Percentiles rank a stretch among this genome's conserved stretches.
phyloP scores from a whole-genome alignment of 1,140 invertebrate species.

The Drosophila funebris region DNA sequence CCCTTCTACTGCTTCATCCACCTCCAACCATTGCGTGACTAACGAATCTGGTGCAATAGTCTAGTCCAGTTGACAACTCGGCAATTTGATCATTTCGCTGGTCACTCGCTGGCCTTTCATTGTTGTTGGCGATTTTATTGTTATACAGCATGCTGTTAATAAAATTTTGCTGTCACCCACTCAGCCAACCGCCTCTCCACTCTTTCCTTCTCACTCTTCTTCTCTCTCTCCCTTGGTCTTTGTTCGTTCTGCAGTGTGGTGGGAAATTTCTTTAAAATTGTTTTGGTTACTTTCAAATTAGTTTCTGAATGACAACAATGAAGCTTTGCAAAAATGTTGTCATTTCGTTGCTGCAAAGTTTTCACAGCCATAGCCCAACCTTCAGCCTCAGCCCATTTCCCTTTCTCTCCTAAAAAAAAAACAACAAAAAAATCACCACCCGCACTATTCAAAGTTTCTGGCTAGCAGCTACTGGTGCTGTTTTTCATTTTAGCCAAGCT shows the following conservation, averaged over 20 bases:
- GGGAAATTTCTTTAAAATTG: constrained; percentile 83
- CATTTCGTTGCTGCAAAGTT: constrained; percentile 79
- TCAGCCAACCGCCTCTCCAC: not conserved
- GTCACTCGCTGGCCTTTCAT: constrained; percentile 19
- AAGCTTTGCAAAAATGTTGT: constrained; percentile 83
- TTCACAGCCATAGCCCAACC: constrained; percentile 34
- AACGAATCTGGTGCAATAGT: constrained; percentile 26
- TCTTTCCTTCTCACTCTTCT: not conserved
- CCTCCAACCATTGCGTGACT: no score
- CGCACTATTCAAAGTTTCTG: constrained; percentile 74
- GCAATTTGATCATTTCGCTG: constrained; percentile 42
- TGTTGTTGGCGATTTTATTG: constrained; percentile 58
- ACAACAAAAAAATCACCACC: constrained; percentile 17
- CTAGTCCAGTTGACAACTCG: constrained; percentile 33
- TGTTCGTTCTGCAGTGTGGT: constrained; percentile 57
- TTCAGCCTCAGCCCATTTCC: not conserved
- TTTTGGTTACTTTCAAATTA: constrained; percentile 84
- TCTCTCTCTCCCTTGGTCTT: constrained; percentile 11
- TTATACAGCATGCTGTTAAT: constrained; percentile 80
- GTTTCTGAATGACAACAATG: constrained; percentile 83
- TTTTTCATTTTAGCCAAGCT: constrained; percentile 68
- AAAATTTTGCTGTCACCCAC: constrained; percentile 74
- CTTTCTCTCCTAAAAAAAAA: not conserved
- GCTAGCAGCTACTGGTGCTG: constrained; percentile 40
- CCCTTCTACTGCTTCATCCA: not conserved